A percentile compares a stretch with the other conserved stretches of the same genome.
phyloP scores from a whole-genome alignment of 1,140 invertebrate species.

The Hyphantria cunea region DNA sequence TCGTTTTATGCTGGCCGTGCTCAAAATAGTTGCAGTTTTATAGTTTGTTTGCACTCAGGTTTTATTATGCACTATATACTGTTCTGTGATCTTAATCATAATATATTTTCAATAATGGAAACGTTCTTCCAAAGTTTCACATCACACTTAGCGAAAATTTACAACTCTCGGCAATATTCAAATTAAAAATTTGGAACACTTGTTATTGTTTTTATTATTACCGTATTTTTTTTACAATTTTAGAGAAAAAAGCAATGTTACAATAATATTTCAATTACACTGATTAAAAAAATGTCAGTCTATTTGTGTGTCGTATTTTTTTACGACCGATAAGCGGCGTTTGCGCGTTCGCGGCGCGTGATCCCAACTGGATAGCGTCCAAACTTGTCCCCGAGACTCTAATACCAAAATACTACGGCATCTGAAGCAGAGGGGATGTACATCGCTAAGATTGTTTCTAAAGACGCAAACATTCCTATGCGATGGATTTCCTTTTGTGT shows the following conservation, averaged over 20 bases:
- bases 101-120: conserved; percentile 22
- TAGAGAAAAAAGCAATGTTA: too few species aligned
- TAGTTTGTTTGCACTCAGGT: conserved; percentile 58
- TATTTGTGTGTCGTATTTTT: conserved; percentile 18
- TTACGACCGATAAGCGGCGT: conserved; percentile 31
- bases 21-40: conserved; percentile 64
- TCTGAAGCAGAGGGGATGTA: conserved; percentile 56
- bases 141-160: not conserved
- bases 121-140: conserved; percentile 4
- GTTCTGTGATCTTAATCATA: conserved; percentile 37
- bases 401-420: conserved; percentile 75
- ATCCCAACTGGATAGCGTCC: conserved; percentile 68
- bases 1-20: conserved; percentile 58
- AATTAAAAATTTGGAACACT: not conserved
- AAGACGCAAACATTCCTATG: conserved; percentile 29
- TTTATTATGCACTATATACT: conserved; percentile 48
- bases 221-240: not conserved
- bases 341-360: conserved; percentile 45
- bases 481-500: conserved; percentile 27
- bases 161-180: not conserved
- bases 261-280: not conserved
- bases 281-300: not conserved
- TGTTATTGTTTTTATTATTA: not conserved
- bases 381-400: conserved; percentile 71
- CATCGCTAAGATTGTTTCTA: conserved; percentile 53